phyloP scores from a whole-genome alignment of 2,113 vertebrate genomes.

The Athene cunicularia region DNA sequence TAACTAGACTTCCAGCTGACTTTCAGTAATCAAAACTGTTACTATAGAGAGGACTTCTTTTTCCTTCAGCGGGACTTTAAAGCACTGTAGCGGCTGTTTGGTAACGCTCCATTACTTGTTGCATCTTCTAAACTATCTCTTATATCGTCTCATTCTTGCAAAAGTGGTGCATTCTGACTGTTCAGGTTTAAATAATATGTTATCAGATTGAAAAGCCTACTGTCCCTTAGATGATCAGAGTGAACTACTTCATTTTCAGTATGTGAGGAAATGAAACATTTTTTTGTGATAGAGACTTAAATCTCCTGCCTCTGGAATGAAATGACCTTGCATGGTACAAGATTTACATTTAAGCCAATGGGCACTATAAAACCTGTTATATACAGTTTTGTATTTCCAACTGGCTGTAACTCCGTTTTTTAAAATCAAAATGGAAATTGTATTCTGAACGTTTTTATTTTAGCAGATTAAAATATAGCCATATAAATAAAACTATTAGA shows the following conservation, averaged over 20 bases:
- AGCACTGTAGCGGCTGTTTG: neutral
- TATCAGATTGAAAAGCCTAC: constrained; percentile 36
- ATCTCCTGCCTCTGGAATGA: constrained; percentile 32
- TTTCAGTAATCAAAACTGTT: neutral
- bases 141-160: neutral
- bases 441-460: neutral
- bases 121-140: constrained; percentile 11
- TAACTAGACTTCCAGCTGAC: neutral
- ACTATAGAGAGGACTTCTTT: neutral
- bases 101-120: constrained; percentile 24
- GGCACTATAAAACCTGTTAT: constrained; percentile 35
- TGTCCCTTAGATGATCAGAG: constrained; percentile 25
- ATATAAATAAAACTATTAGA: neutral
- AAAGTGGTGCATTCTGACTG: neutral
- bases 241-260: constrained; percentile 46
- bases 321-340: constrained; percentile 45
- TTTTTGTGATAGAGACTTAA: constrained; percentile 44
- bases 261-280: constrained; percentile 39
- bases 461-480: neutral
- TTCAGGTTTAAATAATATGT: constrained; percentile 39
- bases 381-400: neutral
- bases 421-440: constrained; percentile 24
- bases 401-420: neutral
- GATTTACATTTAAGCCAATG: constrained; percentile 48
- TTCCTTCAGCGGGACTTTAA: neutral